Percentiles rank a stretch among this genome's conserved stretches.
These are phyloP conservation scores for Leptoclinus maculatus DNA, from an alignment of 2,797 vertebrate species.

Conservation along the genomic window DNA sequence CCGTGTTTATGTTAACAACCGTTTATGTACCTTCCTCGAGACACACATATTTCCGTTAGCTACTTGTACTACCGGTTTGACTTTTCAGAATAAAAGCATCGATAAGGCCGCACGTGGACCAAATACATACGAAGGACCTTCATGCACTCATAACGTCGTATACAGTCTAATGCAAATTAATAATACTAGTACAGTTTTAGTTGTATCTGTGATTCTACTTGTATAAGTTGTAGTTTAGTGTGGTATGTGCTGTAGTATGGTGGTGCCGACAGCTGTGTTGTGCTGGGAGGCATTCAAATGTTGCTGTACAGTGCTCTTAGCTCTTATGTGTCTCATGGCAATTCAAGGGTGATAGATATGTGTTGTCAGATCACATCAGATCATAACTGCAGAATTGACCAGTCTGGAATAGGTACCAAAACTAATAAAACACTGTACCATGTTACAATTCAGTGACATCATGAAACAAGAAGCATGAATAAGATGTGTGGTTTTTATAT, in stretches of 20 bases:
- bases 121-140: background rate
- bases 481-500: background rate
- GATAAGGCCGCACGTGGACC: background rate
- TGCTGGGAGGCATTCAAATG: background rate
- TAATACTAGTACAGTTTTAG: background rate
- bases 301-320: background rate
- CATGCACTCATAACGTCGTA: background rate
- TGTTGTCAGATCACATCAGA: too few species aligned
- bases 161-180: background rate
- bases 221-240: background rate
- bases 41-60: background rate
- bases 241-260: background rate
- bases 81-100: constrained; percentile 56
- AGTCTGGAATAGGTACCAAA: background rate
- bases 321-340: background rate
- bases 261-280: background rate
- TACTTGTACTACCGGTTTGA: constrained; percentile 7
- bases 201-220: background rate
- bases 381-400: too few species aligned
- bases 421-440: background rate
- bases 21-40: fast-evolving
- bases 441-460: background rate
- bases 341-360: background rate
- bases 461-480: background rate
- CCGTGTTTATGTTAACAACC: background rate